These are phyloP conservation scores for Caenorhabditis uteleia DNA, from an alignment of 2,888 invertebrate genomes.

Conservation along the genomic window DNA sequence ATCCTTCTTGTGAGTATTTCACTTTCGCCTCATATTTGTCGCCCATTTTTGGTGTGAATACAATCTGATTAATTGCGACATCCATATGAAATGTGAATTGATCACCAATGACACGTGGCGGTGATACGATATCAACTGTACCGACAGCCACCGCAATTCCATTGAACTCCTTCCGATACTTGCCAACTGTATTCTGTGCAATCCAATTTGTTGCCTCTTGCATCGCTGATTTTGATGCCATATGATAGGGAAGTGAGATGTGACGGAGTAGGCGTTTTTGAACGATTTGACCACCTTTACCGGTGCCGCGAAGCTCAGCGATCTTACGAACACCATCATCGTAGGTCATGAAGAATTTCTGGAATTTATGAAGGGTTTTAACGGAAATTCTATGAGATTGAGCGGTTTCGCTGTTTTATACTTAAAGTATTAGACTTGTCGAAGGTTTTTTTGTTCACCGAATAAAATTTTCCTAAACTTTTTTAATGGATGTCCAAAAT, in stretches of 20 bases:
- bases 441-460: too few species aligned
- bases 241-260: conserved; percentile 36
- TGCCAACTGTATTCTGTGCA: conserved; percentile 33
- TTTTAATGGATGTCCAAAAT: too few species aligned
- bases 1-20: conserved; percentile 22
- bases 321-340: conserved; percentile 20
- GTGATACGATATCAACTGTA: conserved; percentile 10
- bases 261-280: conserved; percentile 11
- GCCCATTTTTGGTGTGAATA: conserved; percentile 31
- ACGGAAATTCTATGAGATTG: background rate
- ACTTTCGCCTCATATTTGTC: conserved; percentile 31
- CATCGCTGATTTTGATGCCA: conserved; percentile 25
- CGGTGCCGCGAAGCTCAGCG: conserved; percentile 10
- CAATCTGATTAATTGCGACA: conserved; percentile 29
- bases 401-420: too few species aligned
- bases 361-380: background rate
- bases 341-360: conserved; percentile 25
- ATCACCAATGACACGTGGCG: conserved; percentile 29
- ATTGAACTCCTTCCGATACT: conserved; percentile 34
- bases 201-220: conserved; percentile 25
- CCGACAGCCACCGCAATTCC: conserved; percentile 37
- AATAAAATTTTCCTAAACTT: too few species aligned
- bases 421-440: too few species aligned
- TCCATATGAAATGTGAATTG: conserved; percentile 27
- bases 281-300: conserved; percentile 19